Conservation (phyloP, 2,888 invertebrate species). For the Oxycera nigricornis region DNA sequence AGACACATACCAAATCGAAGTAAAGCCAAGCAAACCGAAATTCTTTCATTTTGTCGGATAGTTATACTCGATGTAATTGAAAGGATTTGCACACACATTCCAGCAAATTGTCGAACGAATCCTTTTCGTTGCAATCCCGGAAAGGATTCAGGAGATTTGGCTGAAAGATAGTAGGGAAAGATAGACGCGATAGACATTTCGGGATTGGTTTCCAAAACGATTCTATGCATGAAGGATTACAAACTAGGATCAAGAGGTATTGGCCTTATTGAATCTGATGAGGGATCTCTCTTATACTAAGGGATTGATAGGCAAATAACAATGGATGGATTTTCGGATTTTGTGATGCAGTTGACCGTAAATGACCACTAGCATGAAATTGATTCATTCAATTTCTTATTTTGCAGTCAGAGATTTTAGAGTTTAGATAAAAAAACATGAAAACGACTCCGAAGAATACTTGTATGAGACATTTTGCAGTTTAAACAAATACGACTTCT, state of each 20-base stretch:
- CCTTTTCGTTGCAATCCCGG: constrained; percentile 35
- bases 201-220: constrained; percentile 2
- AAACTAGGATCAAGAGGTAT: constrained; percentile 1
- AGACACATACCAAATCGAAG: not conserved
- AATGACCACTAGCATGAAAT: not conserved
- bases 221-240: not conserved
- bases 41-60: constrained; percentile 38
- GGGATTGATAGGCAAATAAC: constrained; percentile 1
- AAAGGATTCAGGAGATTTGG: constrained; percentile 35
- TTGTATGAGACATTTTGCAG: too few relatives aligned
- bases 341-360: not conserved
- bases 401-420: too few relatives aligned
- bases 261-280: constrained; percentile 25
- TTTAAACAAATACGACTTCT: too few relatives aligned
- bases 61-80: constrained; percentile 44
- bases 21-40: not conserved
- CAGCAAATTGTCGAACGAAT: constrained; percentile 44
- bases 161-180: not conserved
- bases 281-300: not conserved
- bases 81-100: constrained; percentile 46
- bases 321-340: not conserved
- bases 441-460: too few relatives aligned
- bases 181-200: not conserved
- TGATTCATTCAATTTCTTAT: too few relatives aligned
- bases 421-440: too few relatives aligned